Evolutionary conservation across 2,888 invertebrate species (phyloP).

Genomic region (Bruchidius siliquastri): DNA sequence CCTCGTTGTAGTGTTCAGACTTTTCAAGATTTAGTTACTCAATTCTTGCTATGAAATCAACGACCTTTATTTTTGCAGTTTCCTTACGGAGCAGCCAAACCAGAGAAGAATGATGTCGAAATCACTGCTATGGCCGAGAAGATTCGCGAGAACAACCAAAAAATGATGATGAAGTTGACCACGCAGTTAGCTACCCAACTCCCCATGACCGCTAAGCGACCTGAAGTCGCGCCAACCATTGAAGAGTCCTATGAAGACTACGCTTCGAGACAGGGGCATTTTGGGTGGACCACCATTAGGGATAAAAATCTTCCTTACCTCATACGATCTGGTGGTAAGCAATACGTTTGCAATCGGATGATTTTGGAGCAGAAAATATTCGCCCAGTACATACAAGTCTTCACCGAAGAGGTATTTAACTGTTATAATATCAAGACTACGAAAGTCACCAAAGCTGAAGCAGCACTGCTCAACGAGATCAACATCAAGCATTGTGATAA

Average conservation of each 20-base stretch:
- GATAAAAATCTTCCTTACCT: slow-evolving; percentile 9
- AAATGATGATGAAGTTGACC: background rate
- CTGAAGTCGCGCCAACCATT: background rate
- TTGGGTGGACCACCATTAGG: slow-evolving; percentile 13
- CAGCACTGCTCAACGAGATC: slow-evolving; percentile 13
- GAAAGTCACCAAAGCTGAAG: slow-evolving; percentile 8
- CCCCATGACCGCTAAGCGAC: background rate
- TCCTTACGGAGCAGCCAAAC: background rate
- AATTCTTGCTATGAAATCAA: too few relatives aligned
- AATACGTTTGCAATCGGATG: slow-evolving; percentile 10
- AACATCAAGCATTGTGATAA: slow-evolving; percentile 12
- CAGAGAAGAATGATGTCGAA: background rate
- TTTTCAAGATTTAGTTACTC: too few relatives aligned
- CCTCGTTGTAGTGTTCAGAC: too few relatives aligned
- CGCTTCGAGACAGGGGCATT: slow-evolving; percentile 13
- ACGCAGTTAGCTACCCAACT: background rate
- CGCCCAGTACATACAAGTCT: slow-evolving; percentile 4
- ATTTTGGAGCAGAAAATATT: slow-evolving; percentile 5
- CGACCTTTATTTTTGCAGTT: background rate
- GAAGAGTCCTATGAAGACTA: slow-evolving; percentile 4
- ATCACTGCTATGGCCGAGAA: slow-evolving; percentile 1
- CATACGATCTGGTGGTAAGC: slow-evolving; percentile 8
- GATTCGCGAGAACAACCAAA: background rate
- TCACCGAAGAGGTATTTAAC: slow-evolving; percentile 9
- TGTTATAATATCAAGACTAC: slow-evolving; percentile 8